A percentile compares a stretch with the other conserved stretches of the same genome.
Conservation (phyloP, 2,888 invertebrate species). For the Teleogryllus oceanicus region DNA sequence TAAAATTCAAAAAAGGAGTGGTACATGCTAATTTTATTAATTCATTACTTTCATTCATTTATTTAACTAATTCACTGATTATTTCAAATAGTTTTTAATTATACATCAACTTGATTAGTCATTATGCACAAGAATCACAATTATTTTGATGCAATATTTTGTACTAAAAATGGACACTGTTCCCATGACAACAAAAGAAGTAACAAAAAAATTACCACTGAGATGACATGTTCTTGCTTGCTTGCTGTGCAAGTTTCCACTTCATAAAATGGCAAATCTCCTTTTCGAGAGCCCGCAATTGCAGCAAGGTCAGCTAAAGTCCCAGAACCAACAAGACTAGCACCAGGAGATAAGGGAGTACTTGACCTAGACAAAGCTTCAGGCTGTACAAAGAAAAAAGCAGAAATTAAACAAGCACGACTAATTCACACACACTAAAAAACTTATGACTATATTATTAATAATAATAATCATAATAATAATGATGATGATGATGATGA, state of each 20-base stretch:
- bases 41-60: too few species aligned
- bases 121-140: background rate
- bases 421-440: too few species aligned
- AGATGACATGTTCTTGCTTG: conserved; percentile 82
- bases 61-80: background rate
- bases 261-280: conserved; percentile 70
- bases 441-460: too few species aligned
- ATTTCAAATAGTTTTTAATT: background rate
- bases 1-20: too few species aligned
- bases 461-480: too few species aligned
- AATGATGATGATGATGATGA: too few species aligned
- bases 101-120: background rate
- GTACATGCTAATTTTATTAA: too few species aligned
- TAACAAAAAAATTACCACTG: conserved; percentile 59
- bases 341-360: conserved; percentile 77
- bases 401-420: background rate
- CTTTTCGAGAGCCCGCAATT: conserved; percentile 45
- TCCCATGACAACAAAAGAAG: background rate
- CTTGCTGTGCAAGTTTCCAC: conserved; percentile 82
- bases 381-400: conserved; percentile 54
- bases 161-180: background rate
- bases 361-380: conserved; percentile 81
- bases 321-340: conserved; percentile 49
- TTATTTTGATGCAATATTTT: background rate
- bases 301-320: conserved; percentile 51